These are phyloP conservation scores for Dusona sp. DNA, from an alignment of 2,888 invertebrate species.

Conservation along the genomic window DNA sequence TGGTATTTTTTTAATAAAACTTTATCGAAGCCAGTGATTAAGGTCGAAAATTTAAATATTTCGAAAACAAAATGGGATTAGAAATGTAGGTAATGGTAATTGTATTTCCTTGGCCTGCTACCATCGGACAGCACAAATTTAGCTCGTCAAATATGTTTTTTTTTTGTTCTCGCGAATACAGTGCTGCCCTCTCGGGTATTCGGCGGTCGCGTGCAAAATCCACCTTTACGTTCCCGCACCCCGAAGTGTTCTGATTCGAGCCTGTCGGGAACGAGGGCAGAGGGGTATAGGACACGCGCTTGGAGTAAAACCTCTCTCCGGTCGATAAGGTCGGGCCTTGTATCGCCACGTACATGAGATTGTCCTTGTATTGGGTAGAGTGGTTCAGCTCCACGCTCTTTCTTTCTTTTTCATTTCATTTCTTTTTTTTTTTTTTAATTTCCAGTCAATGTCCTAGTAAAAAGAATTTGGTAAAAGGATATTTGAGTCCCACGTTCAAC, in stretches of 20 bases:
- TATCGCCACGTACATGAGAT: conserved; percentile 59
- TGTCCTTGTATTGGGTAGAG: conserved; percentile 12
- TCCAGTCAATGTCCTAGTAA: neutral
- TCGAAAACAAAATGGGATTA: neutral
- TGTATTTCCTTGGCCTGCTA: conserved; percentile 50
- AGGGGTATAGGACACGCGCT: conserved; percentile 53
- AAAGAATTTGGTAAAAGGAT: neutral
- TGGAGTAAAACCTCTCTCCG: conserved; percentile 46
- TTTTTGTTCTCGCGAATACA: neutral
- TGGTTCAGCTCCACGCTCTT: neutral
- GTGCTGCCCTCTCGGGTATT: conserved; percentile 36
- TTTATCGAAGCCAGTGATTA: neutral
- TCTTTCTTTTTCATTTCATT: neutral
- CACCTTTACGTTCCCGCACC: conserved; percentile 49
- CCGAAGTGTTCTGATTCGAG: conserved; percentile 41
- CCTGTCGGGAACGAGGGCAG: neutral
- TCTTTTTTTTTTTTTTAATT: neutral
- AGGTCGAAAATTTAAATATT: neutral
- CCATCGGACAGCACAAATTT: conserved; percentile 53
- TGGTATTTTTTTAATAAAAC: neutral
- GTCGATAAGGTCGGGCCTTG: conserved; percentile 66
- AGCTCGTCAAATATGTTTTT: conserved; percentile 27
- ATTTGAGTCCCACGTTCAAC: neutral
- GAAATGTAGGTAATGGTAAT: conserved; percentile 11
- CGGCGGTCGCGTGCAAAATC: conserved; percentile 16